Conservation (phyloP, 2,113 vertebrate genomes). For the Caranx ignobilis region DNA sequence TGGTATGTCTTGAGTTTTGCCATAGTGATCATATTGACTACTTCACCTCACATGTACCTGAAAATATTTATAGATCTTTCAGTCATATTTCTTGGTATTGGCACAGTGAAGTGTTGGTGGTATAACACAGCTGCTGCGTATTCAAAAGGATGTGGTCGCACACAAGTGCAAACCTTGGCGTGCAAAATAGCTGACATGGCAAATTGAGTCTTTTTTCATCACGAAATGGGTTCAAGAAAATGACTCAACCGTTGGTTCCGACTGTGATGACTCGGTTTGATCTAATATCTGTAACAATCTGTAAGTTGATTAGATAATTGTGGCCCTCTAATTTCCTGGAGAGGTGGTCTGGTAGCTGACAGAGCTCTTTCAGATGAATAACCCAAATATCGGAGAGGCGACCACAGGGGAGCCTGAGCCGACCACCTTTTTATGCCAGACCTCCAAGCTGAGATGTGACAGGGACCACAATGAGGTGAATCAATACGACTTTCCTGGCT, state of each 20-base stretch:
- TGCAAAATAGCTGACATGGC: conserved; percentile 21
- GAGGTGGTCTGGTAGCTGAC: conserved; percentile 16
- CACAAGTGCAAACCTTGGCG: background rate
- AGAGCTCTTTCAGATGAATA: background rate
- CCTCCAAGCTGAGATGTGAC: background rate
- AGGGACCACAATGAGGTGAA: conserved; percentile 11
- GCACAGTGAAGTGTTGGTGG: background rate
- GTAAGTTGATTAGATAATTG: conserved; percentile 38
- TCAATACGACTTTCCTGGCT: conserved; percentile 14
- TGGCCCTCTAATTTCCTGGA: conserved; percentile 44
- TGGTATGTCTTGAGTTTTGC: background rate
- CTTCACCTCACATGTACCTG: background rate
- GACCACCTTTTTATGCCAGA: conserved; percentile 7
- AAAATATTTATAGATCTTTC: background rate
- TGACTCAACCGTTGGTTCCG: background rate
- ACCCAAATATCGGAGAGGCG: background rate
- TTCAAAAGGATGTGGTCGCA: conserved; percentile 56
- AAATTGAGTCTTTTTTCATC: background rate
- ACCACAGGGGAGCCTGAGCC: conserved; percentile 4
- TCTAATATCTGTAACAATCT: conserved; percentile 4
- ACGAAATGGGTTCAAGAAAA: background rate
- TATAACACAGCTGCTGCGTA: background rate
- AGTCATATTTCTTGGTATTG: background rate
- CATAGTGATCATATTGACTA: background rate
- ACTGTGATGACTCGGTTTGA: background rate